Conservation (phyloP, 2,797 vertebrate genomes). For the Myoxocephalus aenaeus region DNA sequence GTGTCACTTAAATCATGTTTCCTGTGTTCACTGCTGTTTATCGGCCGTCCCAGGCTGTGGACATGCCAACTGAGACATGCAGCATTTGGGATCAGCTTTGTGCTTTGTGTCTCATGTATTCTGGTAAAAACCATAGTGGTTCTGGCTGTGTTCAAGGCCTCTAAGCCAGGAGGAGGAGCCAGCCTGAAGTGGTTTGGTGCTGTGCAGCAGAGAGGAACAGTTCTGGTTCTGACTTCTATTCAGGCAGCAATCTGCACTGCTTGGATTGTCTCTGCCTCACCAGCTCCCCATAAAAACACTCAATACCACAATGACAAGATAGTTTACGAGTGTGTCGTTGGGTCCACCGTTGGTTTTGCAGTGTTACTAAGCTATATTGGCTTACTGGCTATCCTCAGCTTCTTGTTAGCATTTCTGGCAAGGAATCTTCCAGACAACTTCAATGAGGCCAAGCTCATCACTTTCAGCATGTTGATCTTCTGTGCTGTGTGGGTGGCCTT, state of each 20-base stretch:
- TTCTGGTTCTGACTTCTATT: conserved; percentile 65
- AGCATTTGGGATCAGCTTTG: conserved; percentile 71
- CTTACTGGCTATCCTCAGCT: conserved; percentile 65
- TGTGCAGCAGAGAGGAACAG: conserved; percentile 72
- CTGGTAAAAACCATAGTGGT: conserved; percentile 67
- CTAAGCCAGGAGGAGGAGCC: conserved; percentile 61
- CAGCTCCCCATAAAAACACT: conserved; percentile 71
- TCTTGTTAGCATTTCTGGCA: conserved; percentile 70
- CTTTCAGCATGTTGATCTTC: conserved; percentile 77
- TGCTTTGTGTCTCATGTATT: conserved; percentile 66
- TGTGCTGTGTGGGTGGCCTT: conserved; percentile 75
- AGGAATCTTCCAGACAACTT: conserved; percentile 76
- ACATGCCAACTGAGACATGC: conserved; percentile 60
- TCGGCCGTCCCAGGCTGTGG: conserved; percentile 61
- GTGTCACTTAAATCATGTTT: conserved; percentile 74
- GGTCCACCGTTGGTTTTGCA: conserved; percentile 68
- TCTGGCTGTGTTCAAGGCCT: conserved; percentile 53
- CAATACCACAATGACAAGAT: conserved; percentile 71
- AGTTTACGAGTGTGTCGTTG: conserved; percentile 74
- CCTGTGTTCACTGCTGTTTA: conserved; percentile 71
- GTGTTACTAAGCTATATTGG: conserved; percentile 72
- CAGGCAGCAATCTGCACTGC: conserved; percentile 56
- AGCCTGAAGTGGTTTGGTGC: conserved; percentile 75
- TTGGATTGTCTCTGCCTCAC: conserved; percentile 70
- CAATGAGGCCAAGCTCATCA: conserved; percentile 76